Conservation (phyloP, 1,140 invertebrate genomes). For the Stegodyphus dumicola region DNA sequence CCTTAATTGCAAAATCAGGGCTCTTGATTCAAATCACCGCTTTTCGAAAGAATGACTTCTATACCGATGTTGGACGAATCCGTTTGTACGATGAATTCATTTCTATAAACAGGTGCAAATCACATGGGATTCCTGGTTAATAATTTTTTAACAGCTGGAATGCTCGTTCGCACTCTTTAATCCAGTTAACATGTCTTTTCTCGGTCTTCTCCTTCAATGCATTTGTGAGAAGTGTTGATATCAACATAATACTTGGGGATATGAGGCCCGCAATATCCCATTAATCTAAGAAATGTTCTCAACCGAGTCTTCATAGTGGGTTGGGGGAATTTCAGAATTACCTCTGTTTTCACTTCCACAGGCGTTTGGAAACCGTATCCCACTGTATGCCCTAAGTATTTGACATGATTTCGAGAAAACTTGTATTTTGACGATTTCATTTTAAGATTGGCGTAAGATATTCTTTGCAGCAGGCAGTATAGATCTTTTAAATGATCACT, state of each 20-base stretch:
- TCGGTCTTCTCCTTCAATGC: conserved; percentile 8
- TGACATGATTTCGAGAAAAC: too few relatives aligned
- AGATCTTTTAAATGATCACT: too few relatives aligned
- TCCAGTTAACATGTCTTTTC: conserved; percentile 49
- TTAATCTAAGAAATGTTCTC: conserved; percentile 64
- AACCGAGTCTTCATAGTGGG: conserved; percentile 56
- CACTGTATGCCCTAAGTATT: too few relatives aligned
- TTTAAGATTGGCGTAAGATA: too few relatives aligned
- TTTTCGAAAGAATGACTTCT: conserved; percentile 61
- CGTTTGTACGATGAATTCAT: conserved; percentile 23
- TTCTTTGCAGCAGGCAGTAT: too few relatives aligned
- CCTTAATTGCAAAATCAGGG: conserved; percentile 64
- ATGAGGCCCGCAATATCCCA: conserved; percentile 64
- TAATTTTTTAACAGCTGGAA: conserved; percentile 58
- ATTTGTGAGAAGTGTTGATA: conserved; percentile 61
- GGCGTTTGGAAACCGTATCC: too few relatives aligned
- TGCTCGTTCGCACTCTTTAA: conserved; percentile 34
- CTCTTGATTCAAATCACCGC: conserved; percentile 4
- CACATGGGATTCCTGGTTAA: conserved; percentile 42
- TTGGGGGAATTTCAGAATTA: too few relatives aligned
- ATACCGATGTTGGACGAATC: conserved; percentile 57
- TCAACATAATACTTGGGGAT: too few relatives aligned
- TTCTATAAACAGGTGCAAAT: conserved; percentile 8
- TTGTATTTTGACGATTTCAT: too few relatives aligned
- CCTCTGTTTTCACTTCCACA: too few relatives aligned